Conservation (phyloP, 1,140 invertebrate genomes). For the Meloidogyne exigua region DNA sequence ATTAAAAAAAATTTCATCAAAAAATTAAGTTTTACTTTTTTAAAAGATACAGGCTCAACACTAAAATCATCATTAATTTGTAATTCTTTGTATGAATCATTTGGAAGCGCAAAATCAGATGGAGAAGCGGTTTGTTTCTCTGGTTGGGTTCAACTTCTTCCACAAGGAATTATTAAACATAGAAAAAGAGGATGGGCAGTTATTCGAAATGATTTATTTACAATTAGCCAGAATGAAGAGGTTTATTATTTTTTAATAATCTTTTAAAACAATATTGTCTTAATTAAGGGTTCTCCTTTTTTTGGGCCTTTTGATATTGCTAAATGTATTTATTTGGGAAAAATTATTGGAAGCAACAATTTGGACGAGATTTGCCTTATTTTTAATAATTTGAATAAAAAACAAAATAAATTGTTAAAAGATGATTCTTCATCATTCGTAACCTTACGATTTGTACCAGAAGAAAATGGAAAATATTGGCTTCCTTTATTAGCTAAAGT, state of each 20-base stretch:
- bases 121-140: slow-evolving; percentile 49
- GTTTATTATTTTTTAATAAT: slow-evolving; percentile 34
- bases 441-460: slow-evolving; percentile 38
- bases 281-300: slow-evolving; percentile 41
- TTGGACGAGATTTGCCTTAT: slow-evolving; percentile 25
- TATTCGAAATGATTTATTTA: slow-evolving; percentile 35
- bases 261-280: slow-evolving; percentile 7
- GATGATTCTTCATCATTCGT: slow-evolving; percentile 17
- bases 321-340: slow-evolving; percentile 34
- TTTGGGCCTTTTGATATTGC: slow-evolving; percentile 45
- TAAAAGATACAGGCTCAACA: neutral
- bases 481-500: slow-evolving; percentile 41
- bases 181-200: slow-evolving; percentile 32
- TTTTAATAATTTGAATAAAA: slow-evolving; percentile 27
- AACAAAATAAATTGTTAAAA: slow-evolving; percentile 14
- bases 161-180: slow-evolving; percentile 40
- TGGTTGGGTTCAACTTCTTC: slow-evolving; percentile 43
- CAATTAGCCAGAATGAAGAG: slow-evolving; percentile 43
- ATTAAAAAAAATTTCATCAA: no score
- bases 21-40: no score
- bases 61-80: neutral
- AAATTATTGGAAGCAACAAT: slow-evolving; percentile 12
- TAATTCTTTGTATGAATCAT: slow-evolving; percentile 14
- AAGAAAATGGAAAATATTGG: slow-evolving; percentile 45
- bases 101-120: slow-evolving; percentile 25